Percentiles rank a stretch among this genome's conserved stretches.
Evolutionary conservation across 2,888 invertebrate species (phyloP).

Genomic region (Agonopterix arenella): DNA sequence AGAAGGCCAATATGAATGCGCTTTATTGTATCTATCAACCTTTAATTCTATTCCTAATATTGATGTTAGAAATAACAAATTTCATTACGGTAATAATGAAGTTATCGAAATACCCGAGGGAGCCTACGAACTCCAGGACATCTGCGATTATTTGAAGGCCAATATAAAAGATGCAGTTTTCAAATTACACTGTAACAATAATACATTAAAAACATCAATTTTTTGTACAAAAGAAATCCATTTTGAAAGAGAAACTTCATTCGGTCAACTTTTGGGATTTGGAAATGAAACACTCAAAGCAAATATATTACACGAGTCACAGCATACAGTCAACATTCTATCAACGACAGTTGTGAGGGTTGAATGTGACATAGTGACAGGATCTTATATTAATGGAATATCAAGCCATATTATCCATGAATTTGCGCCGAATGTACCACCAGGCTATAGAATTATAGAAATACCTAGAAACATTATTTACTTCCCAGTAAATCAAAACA

Average conservation of each 20-base stretch:
- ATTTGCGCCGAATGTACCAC: too few species aligned
- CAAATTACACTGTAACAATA: constrained; percentile 20
- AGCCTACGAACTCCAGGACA: constrained; percentile 2
- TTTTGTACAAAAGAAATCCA: constrained; percentile 6
- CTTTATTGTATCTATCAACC: constrained; percentile 13
- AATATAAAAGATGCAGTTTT: not conserved
- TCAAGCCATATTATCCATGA: too few species aligned
- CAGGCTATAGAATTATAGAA: too few species aligned
- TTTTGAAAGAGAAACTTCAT: constrained; percentile 3
- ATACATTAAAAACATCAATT: constrained; percentile 20
- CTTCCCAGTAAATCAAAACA: too few species aligned
- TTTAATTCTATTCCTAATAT: constrained; percentile 28
- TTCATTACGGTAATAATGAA: constrained; percentile 20
- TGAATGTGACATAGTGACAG: constrained; percentile 14
- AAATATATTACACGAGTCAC: too few species aligned
- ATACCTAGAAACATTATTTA: too few species aligned
- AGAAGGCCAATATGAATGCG: constrained; percentile 14
- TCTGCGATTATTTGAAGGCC: constrained; percentile 17
- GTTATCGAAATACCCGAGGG: constrained; percentile 25
- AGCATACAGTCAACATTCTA: constrained; percentile 9
- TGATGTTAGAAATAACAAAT: constrained; percentile 29
- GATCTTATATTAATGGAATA: constrained; percentile 20
- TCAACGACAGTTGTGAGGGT: constrained; percentile 5
- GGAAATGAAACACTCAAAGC: constrained; percentile 2
- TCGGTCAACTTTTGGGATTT: constrained; percentile 7